These are phyloP conservation scores for Neoseiulus cucumeris DNA, from an alignment of 1,140 invertebrate species.

Conservation along the genomic window DNA sequence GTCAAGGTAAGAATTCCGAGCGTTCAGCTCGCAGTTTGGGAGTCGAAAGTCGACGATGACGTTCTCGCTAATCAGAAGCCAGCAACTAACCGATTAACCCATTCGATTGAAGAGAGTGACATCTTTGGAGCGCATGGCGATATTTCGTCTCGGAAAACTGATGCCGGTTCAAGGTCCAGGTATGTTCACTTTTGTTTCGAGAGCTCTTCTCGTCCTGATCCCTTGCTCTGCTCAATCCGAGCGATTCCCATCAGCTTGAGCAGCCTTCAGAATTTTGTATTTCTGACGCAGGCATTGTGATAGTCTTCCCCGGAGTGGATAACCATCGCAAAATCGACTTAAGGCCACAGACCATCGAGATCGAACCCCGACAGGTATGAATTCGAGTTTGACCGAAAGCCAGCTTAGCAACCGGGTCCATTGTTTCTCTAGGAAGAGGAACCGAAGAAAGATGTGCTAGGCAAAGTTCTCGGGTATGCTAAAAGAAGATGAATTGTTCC, in stretches of 20 bases:
- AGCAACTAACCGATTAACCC: neutral
- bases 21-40: no score
- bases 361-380: conserved; percentile 6
- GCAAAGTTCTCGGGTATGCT: no score
- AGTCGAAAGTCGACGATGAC: no score
- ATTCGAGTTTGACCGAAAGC: neutral
- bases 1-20: neutral
- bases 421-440: no score
- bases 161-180: conserved; percentile 6
- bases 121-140: conserved; percentile 10
- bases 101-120: neutral
- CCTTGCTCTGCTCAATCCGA: no score
- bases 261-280: no score
- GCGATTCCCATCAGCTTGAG: no score
- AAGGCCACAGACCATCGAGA: conserved; percentile 6
- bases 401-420: no score
- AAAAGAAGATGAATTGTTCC: no score
- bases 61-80: neutral
- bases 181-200: neutral
- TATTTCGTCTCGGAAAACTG: conserved; percentile 10
- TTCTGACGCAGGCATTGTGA: neutral
- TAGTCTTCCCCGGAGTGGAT: conserved; percentile 5
- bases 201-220: neutral
- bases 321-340: conserved; percentile 10
- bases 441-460: no score